Evolutionary conservation across 2,888 invertebrate genomes (phyloP).

Genomic region (Timema podura): DNA sequence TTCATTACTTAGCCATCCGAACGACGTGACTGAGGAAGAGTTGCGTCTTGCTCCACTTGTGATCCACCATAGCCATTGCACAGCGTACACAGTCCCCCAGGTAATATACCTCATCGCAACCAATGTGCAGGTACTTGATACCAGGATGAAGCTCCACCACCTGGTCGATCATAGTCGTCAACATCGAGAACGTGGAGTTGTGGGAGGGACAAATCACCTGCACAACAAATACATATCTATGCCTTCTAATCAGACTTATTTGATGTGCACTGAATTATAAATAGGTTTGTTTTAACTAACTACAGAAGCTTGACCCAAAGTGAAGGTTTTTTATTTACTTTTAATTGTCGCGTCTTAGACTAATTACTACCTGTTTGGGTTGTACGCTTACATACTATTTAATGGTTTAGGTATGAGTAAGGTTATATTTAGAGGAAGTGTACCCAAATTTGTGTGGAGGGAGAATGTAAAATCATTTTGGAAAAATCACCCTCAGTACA

Average conservation of each 20-base stretch:
- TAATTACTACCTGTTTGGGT: no score
- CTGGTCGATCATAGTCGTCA: constrained; percentile 69
- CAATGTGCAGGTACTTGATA: constrained; percentile 62
- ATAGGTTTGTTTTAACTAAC: background rate
- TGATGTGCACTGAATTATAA: background rate
- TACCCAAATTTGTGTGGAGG: no score
- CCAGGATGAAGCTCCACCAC: constrained; percentile 56
- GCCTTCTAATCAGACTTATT: no score
- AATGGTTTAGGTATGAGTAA: no score
- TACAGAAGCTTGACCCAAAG: background rate
- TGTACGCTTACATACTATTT: no score
- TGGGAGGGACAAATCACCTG: constrained; percentile 68
- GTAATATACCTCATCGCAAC: constrained; percentile 78
- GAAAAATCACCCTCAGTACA: no score
- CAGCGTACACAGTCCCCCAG: constrained; percentile 62
- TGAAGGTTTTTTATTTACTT: background rate
- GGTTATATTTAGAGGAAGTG: no score
- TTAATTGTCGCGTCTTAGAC: no score
- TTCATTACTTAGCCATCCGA: constrained; percentile 46
- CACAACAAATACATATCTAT: constrained; percentile 31
- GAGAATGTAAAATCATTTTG: no score
- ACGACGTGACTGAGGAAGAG: constrained; percentile 61
- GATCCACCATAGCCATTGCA: constrained; percentile 33
- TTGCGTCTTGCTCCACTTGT: constrained; percentile 49
- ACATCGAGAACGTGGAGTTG: constrained; percentile 51